Conservation (phyloP, 2,888 invertebrate species). For the Pherbina coryleti region DNA sequence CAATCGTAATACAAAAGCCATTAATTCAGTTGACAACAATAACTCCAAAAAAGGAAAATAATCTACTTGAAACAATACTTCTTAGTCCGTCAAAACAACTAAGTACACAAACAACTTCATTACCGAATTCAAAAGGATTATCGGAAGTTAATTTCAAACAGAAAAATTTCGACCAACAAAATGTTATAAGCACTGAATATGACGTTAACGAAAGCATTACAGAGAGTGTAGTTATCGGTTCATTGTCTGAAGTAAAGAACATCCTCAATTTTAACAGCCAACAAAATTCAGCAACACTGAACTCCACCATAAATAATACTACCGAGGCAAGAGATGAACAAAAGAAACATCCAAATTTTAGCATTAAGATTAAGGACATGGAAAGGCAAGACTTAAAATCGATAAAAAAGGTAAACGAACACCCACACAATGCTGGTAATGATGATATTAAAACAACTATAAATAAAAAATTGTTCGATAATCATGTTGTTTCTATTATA, state of each 20-base stretch:
- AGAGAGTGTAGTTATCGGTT: too few species aligned
- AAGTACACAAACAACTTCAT: background rate
- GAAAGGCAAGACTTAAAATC: slow-evolving; percentile 52
- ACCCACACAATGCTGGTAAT: slow-evolving; percentile 58
- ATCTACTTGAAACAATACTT: background rate
- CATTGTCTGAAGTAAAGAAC: too few species aligned
- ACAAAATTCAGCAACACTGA: background rate
- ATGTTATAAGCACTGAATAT: too few species aligned
- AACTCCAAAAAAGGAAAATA: background rate
- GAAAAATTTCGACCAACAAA: background rate
- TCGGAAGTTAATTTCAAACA: background rate
- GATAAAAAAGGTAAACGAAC: slow-evolving; percentile 1
- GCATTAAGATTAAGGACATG: slow-evolving; percentile 58
- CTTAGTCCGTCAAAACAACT: background rate
- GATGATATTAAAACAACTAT: slow-evolving; percentile 66
- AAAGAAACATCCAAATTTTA: slow-evolving; percentile 36
- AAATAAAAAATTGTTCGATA: slow-evolving; percentile 66
- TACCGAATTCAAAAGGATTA: background rate
- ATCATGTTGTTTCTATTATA: slow-evolving; percentile 52
- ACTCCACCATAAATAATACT: background rate
- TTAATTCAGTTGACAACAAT: background rate
- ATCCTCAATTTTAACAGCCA: too few species aligned
- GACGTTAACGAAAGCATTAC: too few species aligned
- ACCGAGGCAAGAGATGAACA: background rate
- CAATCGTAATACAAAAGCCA: too few species aligned